phyloP scores from a whole-genome alignment of 2,113 vertebrate species.

The Mustela nigripes region DNA sequence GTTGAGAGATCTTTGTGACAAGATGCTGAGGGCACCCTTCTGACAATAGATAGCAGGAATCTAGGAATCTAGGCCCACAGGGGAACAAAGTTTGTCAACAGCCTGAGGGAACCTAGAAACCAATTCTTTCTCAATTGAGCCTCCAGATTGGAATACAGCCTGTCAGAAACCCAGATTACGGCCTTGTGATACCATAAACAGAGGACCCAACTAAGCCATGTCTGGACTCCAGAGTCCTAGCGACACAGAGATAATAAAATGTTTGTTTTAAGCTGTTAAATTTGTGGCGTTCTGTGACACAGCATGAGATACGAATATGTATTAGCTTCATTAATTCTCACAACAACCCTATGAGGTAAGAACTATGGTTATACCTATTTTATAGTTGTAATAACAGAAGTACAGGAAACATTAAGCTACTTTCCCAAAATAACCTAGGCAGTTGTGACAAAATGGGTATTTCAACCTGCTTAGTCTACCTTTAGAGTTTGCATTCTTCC shows the following conservation, averaged over 20 bases:
- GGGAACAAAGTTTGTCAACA: background rate
- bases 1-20: background rate
- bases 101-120: background rate
- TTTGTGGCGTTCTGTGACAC: background rate
- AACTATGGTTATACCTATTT: background rate
- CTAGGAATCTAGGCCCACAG: background rate
- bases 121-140: background rate
- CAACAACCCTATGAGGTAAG: background rate
- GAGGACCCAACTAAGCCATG: background rate
- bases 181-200: background rate
- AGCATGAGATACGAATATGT: background rate
- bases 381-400: background rate
- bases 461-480: background rate
- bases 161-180: background rate
- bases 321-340: background rate
- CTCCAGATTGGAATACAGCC: background rate
- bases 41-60: background rate
- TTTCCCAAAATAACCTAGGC: background rate
- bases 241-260: background rate
- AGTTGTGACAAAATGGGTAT: background rate
- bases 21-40: background rate
- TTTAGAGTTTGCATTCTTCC: background rate
- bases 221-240: background rate
- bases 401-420: background rate
- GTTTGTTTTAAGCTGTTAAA: background rate